A percentile compares a stretch with the other conserved stretches of the same genome.
Evolutionary conservation across 1,140 invertebrate species (phyloP).

Genomic region (Drosophila biarmipes): DNA sequence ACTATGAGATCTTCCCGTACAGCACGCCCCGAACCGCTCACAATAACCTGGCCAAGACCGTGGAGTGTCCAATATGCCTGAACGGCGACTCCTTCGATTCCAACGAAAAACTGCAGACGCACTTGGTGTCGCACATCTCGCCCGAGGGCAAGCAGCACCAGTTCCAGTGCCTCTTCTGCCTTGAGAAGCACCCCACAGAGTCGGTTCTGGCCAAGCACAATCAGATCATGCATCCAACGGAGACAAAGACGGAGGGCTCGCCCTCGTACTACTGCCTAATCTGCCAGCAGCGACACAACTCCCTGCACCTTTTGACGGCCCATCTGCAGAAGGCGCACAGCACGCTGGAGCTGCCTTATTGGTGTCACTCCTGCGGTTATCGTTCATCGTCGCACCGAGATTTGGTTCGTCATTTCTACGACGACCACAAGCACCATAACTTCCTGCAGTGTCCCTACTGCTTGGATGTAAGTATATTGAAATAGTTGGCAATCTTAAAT

Average conservation of each 20-base stretch:
- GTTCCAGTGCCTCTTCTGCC: slow-evolving; percentile 86
- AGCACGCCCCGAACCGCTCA: slow-evolving; percentile 56
- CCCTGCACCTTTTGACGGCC: slow-evolving; percentile 87
- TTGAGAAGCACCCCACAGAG: slow-evolving; percentile 85
- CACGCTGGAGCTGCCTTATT: slow-evolving; percentile 91
- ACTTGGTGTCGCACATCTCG: slow-evolving; percentile 89
- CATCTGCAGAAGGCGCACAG: slow-evolving; percentile 91
- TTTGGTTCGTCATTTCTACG: slow-evolving; percentile 90
- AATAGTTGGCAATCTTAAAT: not conserved
- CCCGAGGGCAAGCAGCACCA: slow-evolving; percentile 81
- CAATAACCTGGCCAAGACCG: slow-evolving; percentile 46
- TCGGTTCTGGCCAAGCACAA: slow-evolving; percentile 86
- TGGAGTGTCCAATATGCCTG: slow-evolving; percentile 86
- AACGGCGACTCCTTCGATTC: slow-evolving; percentile 85
- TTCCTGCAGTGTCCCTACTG: slow-evolving; percentile 90
- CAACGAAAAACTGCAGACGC: slow-evolving; percentile 88
- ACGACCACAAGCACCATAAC: slow-evolving; percentile 87
- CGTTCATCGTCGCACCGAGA: slow-evolving; percentile 90
- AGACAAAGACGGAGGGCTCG: slow-evolving; percentile 86
- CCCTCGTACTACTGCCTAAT: slow-evolving; percentile 88
- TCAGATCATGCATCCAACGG: slow-evolving; percentile 86
- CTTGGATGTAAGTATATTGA: slow-evolving; percentile 86
- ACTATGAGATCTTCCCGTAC: slow-evolving; percentile 72
- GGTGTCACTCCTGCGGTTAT: slow-evolving; percentile 90
- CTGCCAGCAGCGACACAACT: slow-evolving; percentile 87